Base-by-base conservation (phyloP, 1,140 invertebrate species). In the Nebria ingens region DNA sequence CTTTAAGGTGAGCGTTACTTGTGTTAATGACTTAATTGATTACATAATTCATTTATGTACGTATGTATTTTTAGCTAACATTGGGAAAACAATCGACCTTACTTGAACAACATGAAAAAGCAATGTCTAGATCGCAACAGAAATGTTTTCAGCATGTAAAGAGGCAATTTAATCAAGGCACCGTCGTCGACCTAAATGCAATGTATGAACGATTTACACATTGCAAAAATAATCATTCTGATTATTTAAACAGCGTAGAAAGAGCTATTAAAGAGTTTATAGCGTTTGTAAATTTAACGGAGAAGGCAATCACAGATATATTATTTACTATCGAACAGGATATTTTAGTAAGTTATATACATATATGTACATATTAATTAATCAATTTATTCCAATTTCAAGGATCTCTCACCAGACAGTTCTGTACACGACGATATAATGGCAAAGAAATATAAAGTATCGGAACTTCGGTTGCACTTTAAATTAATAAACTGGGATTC, bases 211-310 rank as follows among this genome's bases (percentile, higher is more conserved):
- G 12, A 12, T 61, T 29, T 38, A 4, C 52, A 21, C n/a, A 25
- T 1, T 61, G 60, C 21, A 52, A 53, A 19, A 49, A 51, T 17
- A 55, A 61, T 34, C 57, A 59, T 21, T 9, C 50, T 15, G 22
- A 45, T 25, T 61, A 61, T 54, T 23, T 61, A 15, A 34, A 59
- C 38, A 58, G 54, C 2, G 54, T 61, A 21, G 51, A 54, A 21
- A 45, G 19, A 17, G 40, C 54, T 1, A n/a, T n/a, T n/a, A n/a
- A n/a, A n/a, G n/a, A n/a, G n/a, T n/a, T n/a, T n/a, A n/a, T n/a
- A n/a, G n/a, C n/a, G n/a, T n/a, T n/a, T n/a, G n/a, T n/a, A n/a
- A n/a, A n/a, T n/a, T n/a, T n/a, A n/a, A n/a, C n/a, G n/a, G n/a
- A n/a, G n/a, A n/a, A n/a, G n/a, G n/a, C n/a, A n/a, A n/a, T n/a